Evolutionary conservation across 1,140 invertebrate species (phyloP).

Genomic region (Spodoptera litura): DNA sequence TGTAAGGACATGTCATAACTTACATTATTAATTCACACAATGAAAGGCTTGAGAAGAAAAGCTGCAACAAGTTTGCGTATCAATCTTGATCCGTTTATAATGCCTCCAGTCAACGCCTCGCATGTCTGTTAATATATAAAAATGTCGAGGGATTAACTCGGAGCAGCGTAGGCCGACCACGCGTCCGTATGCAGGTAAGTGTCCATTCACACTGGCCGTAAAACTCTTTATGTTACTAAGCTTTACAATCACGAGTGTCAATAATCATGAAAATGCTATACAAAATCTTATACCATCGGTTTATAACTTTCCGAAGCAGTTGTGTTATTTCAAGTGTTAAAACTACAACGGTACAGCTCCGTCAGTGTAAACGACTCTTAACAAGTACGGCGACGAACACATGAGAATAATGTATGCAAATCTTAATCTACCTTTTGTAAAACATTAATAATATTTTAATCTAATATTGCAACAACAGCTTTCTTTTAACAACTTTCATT

Average conservation of each 20-base stretch:
- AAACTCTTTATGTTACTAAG: not conserved
- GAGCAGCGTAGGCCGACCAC: conserved; percentile 49
- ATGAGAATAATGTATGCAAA: conserved; percentile 49
- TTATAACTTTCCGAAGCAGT: not conserved
- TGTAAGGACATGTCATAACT: conserved; percentile 41
- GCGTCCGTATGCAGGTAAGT: conserved; percentile 43
- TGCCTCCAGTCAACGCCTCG: conserved; percentile 54
- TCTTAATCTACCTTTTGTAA: conserved; percentile 48
- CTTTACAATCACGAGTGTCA: not conserved
- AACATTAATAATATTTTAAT: conserved; percentile 51
- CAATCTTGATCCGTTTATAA: conserved; percentile 59
- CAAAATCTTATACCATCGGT: not conserved
- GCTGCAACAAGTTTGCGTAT: conserved; percentile 57
- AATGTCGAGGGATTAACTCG: conserved; percentile 62
- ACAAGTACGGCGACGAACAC: conserved; percentile 26
- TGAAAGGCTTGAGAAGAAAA: conserved; percentile 38
- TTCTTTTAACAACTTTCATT: conserved; percentile 52
- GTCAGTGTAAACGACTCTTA: conserved; percentile 16
- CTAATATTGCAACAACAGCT: conserved; percentile 50
- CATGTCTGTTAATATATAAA: conserved; percentile 65
- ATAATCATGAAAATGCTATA: not conserved
- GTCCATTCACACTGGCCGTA: conserved; percentile 14
- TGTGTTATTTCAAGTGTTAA: not conserved
- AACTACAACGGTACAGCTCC: not conserved
- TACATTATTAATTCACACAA: conserved; percentile 45